Evolutionary conservation across 1,140 invertebrate genomes (phyloP), one percentile per base, ranked within the genome.

Genomic region (Pseudomyrmex flavicornis): DNA sequence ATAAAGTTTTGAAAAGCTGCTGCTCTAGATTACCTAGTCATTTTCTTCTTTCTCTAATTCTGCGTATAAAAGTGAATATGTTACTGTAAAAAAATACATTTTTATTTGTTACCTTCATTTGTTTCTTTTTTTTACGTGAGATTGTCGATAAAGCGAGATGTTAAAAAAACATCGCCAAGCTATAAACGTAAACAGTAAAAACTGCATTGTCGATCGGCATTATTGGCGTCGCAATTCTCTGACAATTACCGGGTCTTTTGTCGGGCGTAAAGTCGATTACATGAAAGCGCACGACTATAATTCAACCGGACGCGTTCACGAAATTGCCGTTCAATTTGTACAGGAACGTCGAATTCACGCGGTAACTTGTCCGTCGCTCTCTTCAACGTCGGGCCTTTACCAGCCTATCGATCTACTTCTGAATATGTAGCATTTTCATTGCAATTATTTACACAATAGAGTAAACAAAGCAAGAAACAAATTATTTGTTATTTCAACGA

Each of bases 321-420:
- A 88, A 91, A 91, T 91, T 90, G 86, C 85, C 84, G 85, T 88
- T 85, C 86, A 87, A 90, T 90, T 83, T 88, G 85, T 75, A 84
- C 75, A 54, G 72, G 62, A 77, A 75, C 20, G 68, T 62, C 66
- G 75, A 83, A 91, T 91, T 91, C 86, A 91, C 82, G 84, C 72
- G 83, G 76, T 82, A 84, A 86, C 76, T 84, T 74, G 72, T 61
- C 83, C 84, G 74, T 85, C 72, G 79, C 17, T 82, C 72, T 82
- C 58, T 82, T 75, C 26, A 75, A 75, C 59, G 17, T 22, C 22
- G 12, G 10, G 7, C 17, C 79, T 82, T 82, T 82, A 26, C 9
- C n/a, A 20, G 59, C 12, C 46, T 50, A 61, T 50, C 68, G 22
- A 17, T 8, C 56, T 62, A 61, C 48, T 46, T 66, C 20, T 10